Conservation (phyloP, 2,113 vertebrate species). For the Garra rufa region DNA sequence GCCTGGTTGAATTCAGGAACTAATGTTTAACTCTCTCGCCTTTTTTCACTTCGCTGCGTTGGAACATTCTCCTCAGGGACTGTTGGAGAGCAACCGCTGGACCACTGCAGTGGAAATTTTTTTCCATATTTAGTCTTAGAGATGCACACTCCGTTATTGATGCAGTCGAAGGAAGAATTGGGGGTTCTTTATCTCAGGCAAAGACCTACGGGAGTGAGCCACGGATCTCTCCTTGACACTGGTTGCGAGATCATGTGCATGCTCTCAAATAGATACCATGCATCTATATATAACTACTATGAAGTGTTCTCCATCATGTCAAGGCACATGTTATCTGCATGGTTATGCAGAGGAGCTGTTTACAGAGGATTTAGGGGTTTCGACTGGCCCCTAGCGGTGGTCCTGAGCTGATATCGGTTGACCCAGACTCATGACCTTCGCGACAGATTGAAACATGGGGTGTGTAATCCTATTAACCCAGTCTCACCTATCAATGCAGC, state of each 20-base stretch:
- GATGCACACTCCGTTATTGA: constrained; percentile 19
- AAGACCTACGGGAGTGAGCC: constrained; percentile 34
- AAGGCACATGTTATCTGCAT: no score
- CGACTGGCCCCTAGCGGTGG: constrained; percentile 43
- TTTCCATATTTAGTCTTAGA: constrained; percentile 75
- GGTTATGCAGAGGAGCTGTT: neutral
- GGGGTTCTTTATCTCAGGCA: constrained; percentile 3
- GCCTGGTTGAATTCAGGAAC: constrained; percentile 1
- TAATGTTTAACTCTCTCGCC: constrained; percentile 38
- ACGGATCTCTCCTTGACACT: constrained; percentile 22
- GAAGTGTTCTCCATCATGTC: constrained; percentile 24
- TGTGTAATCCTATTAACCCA: constrained; percentile 42
- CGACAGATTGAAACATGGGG: constrained; percentile 42
- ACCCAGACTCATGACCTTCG: constrained; percentile 3
- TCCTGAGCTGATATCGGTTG: neutral
- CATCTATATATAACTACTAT: constrained; percentile 20
- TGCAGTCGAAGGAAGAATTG: constrained; percentile 1
- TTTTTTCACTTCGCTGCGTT: constrained; percentile 41
- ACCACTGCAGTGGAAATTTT: constrained; percentile 60
- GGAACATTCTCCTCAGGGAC: constrained; percentile 51
- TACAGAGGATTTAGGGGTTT: constrained; percentile 17
- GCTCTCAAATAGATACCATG: constrained; percentile 23
- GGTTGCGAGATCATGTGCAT: constrained; percentile 28
- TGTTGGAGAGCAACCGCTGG: constrained; percentile 45
- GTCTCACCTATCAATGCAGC: constrained; percentile 11